Evolutionary conservation across 2,888 invertebrate species (phyloP).

Genomic region (Machimus rusticus): DNA sequence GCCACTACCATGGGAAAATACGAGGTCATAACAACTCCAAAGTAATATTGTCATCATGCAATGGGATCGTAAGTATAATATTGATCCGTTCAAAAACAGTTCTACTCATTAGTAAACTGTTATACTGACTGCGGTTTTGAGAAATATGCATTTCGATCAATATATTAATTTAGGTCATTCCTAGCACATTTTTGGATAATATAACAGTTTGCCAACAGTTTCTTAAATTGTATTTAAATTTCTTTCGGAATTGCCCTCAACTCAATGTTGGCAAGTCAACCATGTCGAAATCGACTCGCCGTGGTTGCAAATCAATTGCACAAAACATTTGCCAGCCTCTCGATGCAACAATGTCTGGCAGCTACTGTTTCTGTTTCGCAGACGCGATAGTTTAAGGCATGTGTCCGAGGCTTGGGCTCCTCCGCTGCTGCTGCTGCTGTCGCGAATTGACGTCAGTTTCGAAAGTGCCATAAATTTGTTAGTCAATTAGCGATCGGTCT

Average conservation of each 20-base stretch:
- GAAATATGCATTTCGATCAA: not conserved
- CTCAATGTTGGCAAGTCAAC: not conserved
- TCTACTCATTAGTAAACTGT: not conserved
- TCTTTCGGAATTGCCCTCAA: not conserved
- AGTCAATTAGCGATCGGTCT: conserved; percentile 2
- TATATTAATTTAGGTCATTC: not conserved
- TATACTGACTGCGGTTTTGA: not conserved
- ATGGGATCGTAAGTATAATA: conserved; percentile 78
- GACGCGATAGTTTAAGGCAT: not conserved
- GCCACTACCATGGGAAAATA: conserved; percentile 82
- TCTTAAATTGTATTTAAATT: not conserved
- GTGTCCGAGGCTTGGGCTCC: not conserved
- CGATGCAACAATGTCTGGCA: not conserved
- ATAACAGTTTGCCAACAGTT: not conserved
- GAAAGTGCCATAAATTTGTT: conserved; percentile 1
- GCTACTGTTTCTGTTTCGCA: not conserved
- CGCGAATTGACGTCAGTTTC: not conserved
- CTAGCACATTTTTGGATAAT: not conserved
- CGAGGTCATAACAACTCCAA: conserved; percentile 73
- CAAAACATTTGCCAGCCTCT: not conserved
- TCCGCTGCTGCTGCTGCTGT: not conserved
- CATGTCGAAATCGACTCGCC: not conserved
- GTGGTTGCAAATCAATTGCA: not conserved
- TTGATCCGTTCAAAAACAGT: not conserved
- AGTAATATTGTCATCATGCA: conserved; percentile 82